These are phyloP conservation scores for Eristalis pertinax DNA, from an alignment of 2,888 invertebrate genomes.

Conservation along the genomic window DNA sequence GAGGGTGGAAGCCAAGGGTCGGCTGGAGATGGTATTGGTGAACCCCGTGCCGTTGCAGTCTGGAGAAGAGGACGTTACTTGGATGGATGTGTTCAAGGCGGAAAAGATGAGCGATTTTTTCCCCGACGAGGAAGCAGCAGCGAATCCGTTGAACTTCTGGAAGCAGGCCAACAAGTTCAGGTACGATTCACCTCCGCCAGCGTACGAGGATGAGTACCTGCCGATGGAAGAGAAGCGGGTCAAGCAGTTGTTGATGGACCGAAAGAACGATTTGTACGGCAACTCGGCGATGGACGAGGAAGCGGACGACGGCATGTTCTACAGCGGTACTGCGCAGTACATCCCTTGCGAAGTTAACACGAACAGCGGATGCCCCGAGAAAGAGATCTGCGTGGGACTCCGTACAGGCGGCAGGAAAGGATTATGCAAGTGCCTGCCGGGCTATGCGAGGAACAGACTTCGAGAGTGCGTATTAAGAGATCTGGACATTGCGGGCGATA, in stretches of 20 bases:
- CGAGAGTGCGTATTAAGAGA: constrained; percentile 79
- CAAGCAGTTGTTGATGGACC: constrained; percentile 76
- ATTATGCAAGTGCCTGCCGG: constrained; percentile 87
- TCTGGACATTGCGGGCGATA: constrained; percentile 75
- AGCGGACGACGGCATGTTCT: constrained; percentile 81
- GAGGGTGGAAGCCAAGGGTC: constrained; percentile 84
- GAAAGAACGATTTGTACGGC: constrained; percentile 50
- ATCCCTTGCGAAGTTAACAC: constrained; percentile 83
- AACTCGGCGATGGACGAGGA: constrained; percentile 76
- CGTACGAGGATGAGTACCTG: constrained; percentile 78
- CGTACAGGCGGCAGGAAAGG: constrained; percentile 85
- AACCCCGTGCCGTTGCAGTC: constrained; percentile 83
- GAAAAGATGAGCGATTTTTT: constrained; percentile 74
- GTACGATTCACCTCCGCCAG: constrained; percentile 71
- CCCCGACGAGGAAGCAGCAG: constrained; percentile 73
- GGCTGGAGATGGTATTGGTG: constrained; percentile 89
- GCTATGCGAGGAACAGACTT: constrained; percentile 83
- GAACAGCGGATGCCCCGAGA: constrained; percentile 83
- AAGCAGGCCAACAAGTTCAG: constrained; percentile 77
- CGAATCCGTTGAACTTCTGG: constrained; percentile 78
- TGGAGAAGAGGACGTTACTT: constrained; percentile 73
- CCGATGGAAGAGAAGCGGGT: constrained; percentile 78
- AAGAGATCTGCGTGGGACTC: constrained; percentile 87
- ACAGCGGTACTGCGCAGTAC: constrained; percentile 79
- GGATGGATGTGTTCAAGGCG: constrained; percentile 78